Percentiles rank a stretch among this genome's conserved stretches.
Evolutionary conservation across 2,888 invertebrate genomes (phyloP).

Genomic region (Calameuta idolon): DNA sequence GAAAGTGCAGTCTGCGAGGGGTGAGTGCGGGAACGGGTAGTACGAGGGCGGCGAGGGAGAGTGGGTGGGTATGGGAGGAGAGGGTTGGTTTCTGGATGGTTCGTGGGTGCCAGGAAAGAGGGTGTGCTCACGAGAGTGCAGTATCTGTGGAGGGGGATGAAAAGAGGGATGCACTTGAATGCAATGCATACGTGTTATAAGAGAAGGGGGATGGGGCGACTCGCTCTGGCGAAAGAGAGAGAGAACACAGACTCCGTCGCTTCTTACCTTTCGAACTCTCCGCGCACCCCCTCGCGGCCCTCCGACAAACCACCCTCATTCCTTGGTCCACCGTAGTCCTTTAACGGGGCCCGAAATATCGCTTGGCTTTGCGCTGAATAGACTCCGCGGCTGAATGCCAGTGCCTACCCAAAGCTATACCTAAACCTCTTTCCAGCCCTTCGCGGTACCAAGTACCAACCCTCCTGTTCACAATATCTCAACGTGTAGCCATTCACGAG

Average conservation of each 20-base stretch:
- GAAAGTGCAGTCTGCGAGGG: background rate
- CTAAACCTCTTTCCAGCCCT: conserved; percentile 9
- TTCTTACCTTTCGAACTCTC: background rate
- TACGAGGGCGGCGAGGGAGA: too few species aligned
- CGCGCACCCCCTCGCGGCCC: background rate
- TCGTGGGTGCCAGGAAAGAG: background rate
- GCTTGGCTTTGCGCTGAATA: conserved; percentile 11
- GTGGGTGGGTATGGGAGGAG: too few species aligned
- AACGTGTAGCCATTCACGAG: conserved; percentile 17
- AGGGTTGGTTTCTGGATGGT: background rate
- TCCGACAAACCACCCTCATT: background rate
- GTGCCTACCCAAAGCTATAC: conserved; percentile 1
- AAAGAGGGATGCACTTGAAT: background rate
- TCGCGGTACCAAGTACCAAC: background rate
- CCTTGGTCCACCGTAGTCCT: background rate
- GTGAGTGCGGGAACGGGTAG: too few species aligned
- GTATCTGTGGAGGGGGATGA: background rate
- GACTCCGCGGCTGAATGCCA: conserved; percentile 16
- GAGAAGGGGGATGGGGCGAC: background rate
- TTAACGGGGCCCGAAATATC: conserved; percentile 16
- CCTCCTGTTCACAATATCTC: conserved; percentile 25
- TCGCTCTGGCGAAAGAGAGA: background rate
- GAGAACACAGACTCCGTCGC: background rate
- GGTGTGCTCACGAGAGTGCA: background rate
- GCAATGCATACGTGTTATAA: background rate